Conservation (phyloP, 1,140 invertebrate species). For the Papilio polyxenes region DNA sequence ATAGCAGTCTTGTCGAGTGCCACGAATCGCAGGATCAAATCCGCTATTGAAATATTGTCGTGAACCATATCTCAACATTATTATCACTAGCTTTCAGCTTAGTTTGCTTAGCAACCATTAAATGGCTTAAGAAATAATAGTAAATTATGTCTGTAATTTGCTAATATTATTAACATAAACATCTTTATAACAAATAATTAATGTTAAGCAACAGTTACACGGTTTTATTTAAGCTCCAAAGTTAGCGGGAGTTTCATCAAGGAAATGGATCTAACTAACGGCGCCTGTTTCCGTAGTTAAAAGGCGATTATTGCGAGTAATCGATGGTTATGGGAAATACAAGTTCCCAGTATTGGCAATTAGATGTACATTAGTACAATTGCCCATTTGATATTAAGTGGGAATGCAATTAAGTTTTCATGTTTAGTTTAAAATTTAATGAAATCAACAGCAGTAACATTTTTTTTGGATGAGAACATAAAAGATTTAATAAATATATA, state of each 20-base stretch:
- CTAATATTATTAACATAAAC: not conserved
- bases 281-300: constrained; percentile 24
- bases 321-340: constrained; percentile 25
- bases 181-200: not conserved
- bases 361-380: constrained; percentile 27
- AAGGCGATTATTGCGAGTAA: constrained; percentile 25
- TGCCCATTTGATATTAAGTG: constrained; percentile 15
- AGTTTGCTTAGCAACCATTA: too few species aligned
- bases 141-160: too few species aligned
- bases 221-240: constrained; percentile 12
- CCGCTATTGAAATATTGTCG: too few species aligned
- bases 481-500: too few species aligned
- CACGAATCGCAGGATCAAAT: too few species aligned
- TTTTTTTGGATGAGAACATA: too few species aligned
- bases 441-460: not conserved
- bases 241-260: not conserved
- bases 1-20: too few species aligned
- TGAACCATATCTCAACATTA: too few species aligned
- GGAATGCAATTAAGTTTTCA: not conserved
- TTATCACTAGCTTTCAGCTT: too few species aligned
- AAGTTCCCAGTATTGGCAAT: constrained; percentile 13
- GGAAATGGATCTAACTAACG: constrained; percentile 28
- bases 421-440: not conserved
- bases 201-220: not conserved
- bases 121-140: too few species aligned